Evolutionary conservation across 2,113 vertebrate species (phyloP).

Genomic region (Paraplagusia blochii): DNA sequence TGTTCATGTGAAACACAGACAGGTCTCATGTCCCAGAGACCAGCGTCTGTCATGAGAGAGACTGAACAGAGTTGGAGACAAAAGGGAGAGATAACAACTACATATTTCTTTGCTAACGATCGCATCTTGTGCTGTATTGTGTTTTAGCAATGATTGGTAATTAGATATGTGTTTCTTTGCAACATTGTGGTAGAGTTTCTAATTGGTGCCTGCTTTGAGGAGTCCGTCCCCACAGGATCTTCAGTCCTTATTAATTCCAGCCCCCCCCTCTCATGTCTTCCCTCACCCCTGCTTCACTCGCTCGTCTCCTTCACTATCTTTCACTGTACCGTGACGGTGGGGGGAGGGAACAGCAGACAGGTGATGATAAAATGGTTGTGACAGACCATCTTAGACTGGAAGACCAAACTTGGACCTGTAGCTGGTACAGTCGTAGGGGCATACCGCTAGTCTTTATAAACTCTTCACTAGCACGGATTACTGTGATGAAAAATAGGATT

Average conservation of each 20-base stretch:
- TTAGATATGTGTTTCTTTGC: constrained; percentile 10
- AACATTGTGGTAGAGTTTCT: constrained; percentile 23
- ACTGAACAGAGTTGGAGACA: constrained; percentile 11
- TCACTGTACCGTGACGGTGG: constrained; percentile 5
- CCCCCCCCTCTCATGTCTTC: background rate
- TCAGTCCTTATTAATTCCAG: constrained; percentile 21
- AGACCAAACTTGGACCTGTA: constrained; percentile 52
- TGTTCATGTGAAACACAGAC: constrained; percentile 37
- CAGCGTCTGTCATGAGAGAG: constrained; percentile 14
- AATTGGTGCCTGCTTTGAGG: constrained; percentile 40
- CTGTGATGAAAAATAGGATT: background rate
- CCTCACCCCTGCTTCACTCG: background rate
- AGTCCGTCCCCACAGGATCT: constrained; percentile 20
- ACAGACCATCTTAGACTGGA: constrained; percentile 15
- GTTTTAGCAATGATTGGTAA: constrained; percentile 1
- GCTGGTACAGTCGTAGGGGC: constrained; percentile 3
- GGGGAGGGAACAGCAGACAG: constrained; percentile 14
- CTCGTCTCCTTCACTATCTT: constrained; percentile 8
- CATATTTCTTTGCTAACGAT: too few species aligned
- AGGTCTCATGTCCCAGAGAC: constrained; percentile 21
- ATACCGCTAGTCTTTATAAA: background rate
- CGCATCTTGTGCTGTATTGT: too few species aligned
- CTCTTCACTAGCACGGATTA: background rate
- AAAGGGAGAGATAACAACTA: constrained; percentile 9
- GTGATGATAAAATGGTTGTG: constrained; percentile 29